Base-by-base conservation (phyloP, 2,888 invertebrate genomes). In the Cecidostiba fungosa region DNA sequence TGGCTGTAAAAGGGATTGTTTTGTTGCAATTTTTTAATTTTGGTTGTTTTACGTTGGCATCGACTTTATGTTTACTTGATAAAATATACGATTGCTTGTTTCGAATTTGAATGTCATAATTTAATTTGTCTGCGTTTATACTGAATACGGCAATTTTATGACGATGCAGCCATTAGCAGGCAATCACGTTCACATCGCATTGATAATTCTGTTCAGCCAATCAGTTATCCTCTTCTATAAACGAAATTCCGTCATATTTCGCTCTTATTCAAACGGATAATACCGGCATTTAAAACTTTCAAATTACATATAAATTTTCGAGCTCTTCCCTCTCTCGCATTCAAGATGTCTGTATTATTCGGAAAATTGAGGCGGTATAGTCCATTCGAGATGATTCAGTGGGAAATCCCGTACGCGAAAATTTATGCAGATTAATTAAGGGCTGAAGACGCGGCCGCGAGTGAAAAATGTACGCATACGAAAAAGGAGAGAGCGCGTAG, bases 371-470 rank as follows among this genome's bases (percentile, higher is more conserved):
- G n/a, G 36, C 26, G 26, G 54, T 26, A 39, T 26, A 14, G n/a
- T 26, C 10, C 5, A 26, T 5, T 26, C 19, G 14, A 32, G 23
- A 23, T 16, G 23, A 23, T 16, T 14, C 32, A n/a, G 23, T 5
- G 5, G 10, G 6, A 12, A 16, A 47, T 16, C 14, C 66, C 23
- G 16, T 39, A 12, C 14, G 50, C 43, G 26, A 10, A 4, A 43
- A 70, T 69, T 82, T 72, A 62, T 62, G 74, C 70, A 62, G 26
- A 76, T 78, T 78, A 73, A 85, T 85, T 73, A 85, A 81, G 43
- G 32, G 73, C 26, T 3, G 32, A 77, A 70, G 62, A 72, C 19
- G 66, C 36, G 32, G 0, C 16, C 32, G 16, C 12, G 62, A 23
- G 59, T 19, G 32, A 62, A 43, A 66, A 47, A 66, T 32, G n/a